Evolutionary conservation across 1,140 invertebrate genomes (phyloP).

Genomic region (Diplogasteroides magnus): DNA sequence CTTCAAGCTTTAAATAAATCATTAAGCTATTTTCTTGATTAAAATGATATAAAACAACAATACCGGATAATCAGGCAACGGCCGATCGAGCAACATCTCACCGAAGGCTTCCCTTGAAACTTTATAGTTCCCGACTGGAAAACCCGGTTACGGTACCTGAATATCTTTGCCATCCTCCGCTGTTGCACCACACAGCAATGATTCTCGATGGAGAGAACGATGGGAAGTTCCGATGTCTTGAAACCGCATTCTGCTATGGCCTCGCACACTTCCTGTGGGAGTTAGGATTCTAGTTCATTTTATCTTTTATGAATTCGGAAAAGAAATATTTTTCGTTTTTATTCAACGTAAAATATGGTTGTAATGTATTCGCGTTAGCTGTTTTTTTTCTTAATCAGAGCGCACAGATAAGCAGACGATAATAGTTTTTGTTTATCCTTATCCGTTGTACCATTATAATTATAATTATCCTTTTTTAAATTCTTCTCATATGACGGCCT

Average conservation of each 20-base stretch:
- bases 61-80: constrained; percentile 72
- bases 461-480: no score
- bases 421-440: no score
- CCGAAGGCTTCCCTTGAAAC: constrained; percentile 91
- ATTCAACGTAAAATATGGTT: no score
- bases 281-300: no score
- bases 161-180: constrained; percentile 93
- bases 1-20: neutral
- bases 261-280: constrained; percentile 83
- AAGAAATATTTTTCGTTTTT: no score
- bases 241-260: constrained; percentile 92
- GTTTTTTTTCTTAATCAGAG: no score
- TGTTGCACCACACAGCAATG: constrained; percentile 71
- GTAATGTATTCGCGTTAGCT: no score
- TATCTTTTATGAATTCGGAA: no score
- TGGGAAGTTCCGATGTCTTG: constrained; percentile 91
- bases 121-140: neutral
- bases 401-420: no score
- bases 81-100: constrained; percentile 84
- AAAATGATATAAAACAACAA: neutral
- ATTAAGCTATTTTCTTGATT: no score
- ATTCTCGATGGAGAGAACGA: constrained; percentile 96
- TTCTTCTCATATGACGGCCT: no score
- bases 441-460: no score
- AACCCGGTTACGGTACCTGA: constrained; percentile 54